phyloP scores from a whole-genome alignment of 1,140 invertebrate species.

The Lasaia peninsularis region DNA sequence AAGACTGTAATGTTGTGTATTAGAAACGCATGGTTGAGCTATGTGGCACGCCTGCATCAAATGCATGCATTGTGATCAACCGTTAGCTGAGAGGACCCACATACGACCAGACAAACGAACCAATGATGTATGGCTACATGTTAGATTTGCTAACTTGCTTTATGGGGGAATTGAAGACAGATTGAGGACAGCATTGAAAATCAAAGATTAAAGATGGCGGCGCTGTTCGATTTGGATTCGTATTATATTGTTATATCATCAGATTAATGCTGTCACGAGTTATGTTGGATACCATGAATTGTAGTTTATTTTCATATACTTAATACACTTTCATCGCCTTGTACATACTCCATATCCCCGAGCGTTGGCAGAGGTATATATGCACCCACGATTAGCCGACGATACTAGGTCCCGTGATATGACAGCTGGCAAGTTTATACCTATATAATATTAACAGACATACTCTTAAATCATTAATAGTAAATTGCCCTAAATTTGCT shows the following conservation, averaged over 20 bases:
- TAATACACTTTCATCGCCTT: no score
- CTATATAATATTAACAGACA: no score
- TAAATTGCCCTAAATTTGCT: no score
- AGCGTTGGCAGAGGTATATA: no score
- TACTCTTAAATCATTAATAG: no score
- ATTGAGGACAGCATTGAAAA: constrained; percentile 28
- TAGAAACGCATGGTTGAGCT: constrained; percentile 27
- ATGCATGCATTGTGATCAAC: constrained; percentile 55
- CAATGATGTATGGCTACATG: constrained; percentile 48
- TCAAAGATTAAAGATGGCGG: constrained; percentile 8
- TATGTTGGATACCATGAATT: background rate
- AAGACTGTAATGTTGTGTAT: constrained; percentile 19
- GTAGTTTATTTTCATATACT: no score
- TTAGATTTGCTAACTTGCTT: constrained; percentile 31
- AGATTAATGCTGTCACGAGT: background rate
- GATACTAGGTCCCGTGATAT: no score
- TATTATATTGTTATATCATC: background rate
- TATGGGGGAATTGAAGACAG: constrained; percentile 40
- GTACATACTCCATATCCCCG: no score
- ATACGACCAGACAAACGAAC: constrained; percentile 55
- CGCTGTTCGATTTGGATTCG: background rate
- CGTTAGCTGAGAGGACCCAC: constrained; percentile 58
- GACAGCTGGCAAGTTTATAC: no score
- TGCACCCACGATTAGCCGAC: no score
- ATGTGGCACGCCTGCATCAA: constrained; percentile 60